Evolutionary conservation across 2,888 invertebrate species (phyloP), one percentile per base, ranked within the genome.

Genomic region (Metacarcinus magister): DNA sequence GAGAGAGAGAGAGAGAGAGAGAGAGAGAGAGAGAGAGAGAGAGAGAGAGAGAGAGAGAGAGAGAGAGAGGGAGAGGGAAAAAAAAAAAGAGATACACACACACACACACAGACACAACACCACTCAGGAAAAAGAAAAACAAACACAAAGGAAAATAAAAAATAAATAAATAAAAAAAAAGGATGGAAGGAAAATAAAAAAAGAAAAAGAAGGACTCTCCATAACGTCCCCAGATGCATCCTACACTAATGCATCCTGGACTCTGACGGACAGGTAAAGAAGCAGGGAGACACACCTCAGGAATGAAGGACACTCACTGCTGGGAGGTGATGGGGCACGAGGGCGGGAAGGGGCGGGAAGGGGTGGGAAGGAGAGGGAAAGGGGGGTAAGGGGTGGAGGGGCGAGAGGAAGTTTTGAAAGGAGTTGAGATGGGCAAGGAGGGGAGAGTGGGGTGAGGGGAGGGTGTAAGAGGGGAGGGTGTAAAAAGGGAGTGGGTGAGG

Each of bases 121-220:
- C 0, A 46, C 13, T 2, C 8, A 10, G 3, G 16, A 23, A 60
- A 5, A 23, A 60, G 16, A 2, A 60, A 23, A 60, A 60, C 19
- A 23, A 60, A 60, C 23, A 23, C 5, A 60, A 60, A 60, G 2
- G 60, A 60, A 60, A 60, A 16, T 2, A 23, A 5, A 16, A 19
- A 60, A 19, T 10, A 2, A 60, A 60, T 7, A 60, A 23, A 60
- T 60, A 23, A 19, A 19, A 16, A 19, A 60, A 23, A 60, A 60
- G 60, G 16, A 60, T 60, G 46, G 10, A 16, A 60, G 60, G 48
- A 87, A 60, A 93, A 28, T n/a, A 1, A 39, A 87, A 2, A n/a
- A 28, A 94, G 87, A 87, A 13, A 94, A 48, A 94, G 82, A 94
- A 48, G 82, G 87, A 94, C 28, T 16, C 54, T 13, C n/a, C 44